phyloP scores from a whole-genome alignment of 2,797 vertebrate species.

The Lindbergichthys nudifrons region DNA sequence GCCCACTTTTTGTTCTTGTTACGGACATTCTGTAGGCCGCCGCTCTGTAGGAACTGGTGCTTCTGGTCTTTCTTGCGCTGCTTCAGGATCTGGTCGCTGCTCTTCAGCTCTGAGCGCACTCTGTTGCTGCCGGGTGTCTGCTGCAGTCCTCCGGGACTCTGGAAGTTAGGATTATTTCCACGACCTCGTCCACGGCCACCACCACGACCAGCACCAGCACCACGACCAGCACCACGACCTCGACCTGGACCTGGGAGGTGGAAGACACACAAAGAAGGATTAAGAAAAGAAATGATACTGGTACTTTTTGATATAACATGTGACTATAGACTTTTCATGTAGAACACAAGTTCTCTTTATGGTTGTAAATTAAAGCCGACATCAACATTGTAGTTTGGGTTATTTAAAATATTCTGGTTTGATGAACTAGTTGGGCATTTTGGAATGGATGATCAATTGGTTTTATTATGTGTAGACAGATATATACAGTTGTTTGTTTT shows the following conservation, averaged over 20 bases:
- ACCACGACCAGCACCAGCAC: slow-evolving; percentile 8
- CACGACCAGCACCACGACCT: slow-evolving; percentile 19
- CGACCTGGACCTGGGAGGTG: slow-evolving; percentile 62
- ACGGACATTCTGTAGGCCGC: slow-evolving; percentile 88
- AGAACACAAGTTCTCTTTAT: background rate
- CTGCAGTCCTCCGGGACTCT: slow-evolving; percentile 6
- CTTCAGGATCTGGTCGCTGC: slow-evolving; percentile 93
- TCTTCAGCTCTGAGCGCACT: slow-evolving; percentile 89
- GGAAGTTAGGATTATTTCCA: slow-evolving; percentile 23
- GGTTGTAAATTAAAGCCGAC: background rate
- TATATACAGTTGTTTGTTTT: no score
- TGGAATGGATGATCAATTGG: no score
- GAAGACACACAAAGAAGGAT: background rate
- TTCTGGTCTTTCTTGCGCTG: slow-evolving; percentile 88
- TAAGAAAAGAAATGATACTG: background rate
- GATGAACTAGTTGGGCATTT: no score
- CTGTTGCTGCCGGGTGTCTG: slow-evolving; percentile 48
- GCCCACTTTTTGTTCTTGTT: slow-evolving; percentile 80
- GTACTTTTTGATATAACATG: background rate
- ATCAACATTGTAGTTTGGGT: no score
- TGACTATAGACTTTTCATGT: background rate
- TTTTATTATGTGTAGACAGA: no score
- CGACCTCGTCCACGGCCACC: slow-evolving; percentile 36
- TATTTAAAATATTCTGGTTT: no score
- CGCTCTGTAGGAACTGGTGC: slow-evolving; percentile 91